phyloP scores from a whole-genome alignment of 2,797 vertebrate species.

The Triplophysa bombifrons region DNA sequence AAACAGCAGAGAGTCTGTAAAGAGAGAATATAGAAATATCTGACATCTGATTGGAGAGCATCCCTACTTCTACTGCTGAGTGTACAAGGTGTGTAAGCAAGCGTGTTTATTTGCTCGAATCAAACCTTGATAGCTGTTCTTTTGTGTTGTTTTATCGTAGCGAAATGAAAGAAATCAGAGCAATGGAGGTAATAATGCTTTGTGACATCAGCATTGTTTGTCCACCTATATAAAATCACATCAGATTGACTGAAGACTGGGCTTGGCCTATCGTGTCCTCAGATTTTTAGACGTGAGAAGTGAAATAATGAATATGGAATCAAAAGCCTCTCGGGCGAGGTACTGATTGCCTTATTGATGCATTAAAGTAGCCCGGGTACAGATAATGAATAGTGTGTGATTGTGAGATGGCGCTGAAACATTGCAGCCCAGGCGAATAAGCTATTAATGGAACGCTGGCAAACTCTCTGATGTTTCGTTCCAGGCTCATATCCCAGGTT shows the following conservation, averaged over 20 bases:
- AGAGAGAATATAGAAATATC: too few species aligned
- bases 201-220: slow-evolving; percentile 23
- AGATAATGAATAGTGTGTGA: slow-evolving; percentile 56
- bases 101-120: slow-evolving; percentile 27
- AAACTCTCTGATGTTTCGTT: background rate
- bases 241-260: slow-evolving; percentile 30
- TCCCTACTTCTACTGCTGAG: too few species aligned
- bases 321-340: slow-evolving; percentile 21
- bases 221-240: slow-evolving; percentile 14
- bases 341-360: slow-evolving; percentile 54
- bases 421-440: slow-evolving; percentile 9
- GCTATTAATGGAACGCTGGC: slow-evolving; percentile 10
- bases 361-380: slow-evolving; percentile 40
- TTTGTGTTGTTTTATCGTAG: slow-evolving; percentile 8
- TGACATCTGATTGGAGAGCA: too few species aligned
- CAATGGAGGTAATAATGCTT: slow-evolving; percentile 28
- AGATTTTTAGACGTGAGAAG: slow-evolving; percentile 9
- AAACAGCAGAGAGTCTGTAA: background rate
- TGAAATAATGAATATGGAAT: slow-evolving; percentile 37
- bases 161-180: slow-evolving; percentile 14
- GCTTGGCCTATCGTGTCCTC: slow-evolving; percentile 11
- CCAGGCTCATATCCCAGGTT: background rate
- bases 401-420: slow-evolving; percentile 24
- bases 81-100: slow-evolving; percentile 18
- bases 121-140: slow-evolving; percentile 42